Evolutionary conservation across 2,113 vertebrate genomes (phyloP).

Genomic region (Salminus brasiliensis): DNA sequence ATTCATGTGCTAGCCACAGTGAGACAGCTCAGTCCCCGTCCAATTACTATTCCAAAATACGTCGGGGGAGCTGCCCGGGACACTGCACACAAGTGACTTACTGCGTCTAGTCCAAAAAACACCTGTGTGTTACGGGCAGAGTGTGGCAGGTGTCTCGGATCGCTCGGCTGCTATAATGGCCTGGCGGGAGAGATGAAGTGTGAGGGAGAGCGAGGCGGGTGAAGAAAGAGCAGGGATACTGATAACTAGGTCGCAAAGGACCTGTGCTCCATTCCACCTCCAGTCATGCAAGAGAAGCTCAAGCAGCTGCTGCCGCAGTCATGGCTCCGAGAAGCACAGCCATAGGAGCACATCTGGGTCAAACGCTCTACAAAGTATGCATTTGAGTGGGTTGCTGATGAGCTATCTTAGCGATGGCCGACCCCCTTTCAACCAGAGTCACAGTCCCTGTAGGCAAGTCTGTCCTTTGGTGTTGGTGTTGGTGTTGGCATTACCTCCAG

Average conservation of each 20-base stretch:
- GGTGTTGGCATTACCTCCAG: no score
- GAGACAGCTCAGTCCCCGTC: conserved; percentile 74
- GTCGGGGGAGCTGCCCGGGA: conserved; percentile 63
- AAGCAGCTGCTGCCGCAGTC: background rate
- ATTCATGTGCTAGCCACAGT: conserved; percentile 72
- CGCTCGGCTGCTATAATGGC: conserved; percentile 58
- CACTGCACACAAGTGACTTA: conserved; percentile 60
- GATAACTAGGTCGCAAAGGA: conserved; percentile 70
- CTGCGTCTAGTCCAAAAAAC: conserved; percentile 47
- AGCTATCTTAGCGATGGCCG: background rate
- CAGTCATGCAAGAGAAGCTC: conserved; percentile 46
- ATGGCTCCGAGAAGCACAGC: background rate
- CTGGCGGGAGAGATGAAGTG: background rate
- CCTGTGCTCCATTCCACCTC: conserved; percentile 52
- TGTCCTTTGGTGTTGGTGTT: no score
- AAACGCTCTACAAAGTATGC: background rate
- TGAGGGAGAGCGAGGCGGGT: background rate
- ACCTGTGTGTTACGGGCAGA: conserved; percentile 71
- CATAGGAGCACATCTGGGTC: conserved; percentile 14
- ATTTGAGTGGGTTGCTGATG: background rate
- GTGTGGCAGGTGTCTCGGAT: conserved; percentile 62
- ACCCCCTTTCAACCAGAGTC: background rate
- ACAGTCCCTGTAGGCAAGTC: background rate
- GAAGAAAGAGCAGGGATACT: conserved; percentile 52
- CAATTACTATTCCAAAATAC: conserved; percentile 75